These are phyloP conservation scores for Epirrhoe alternata DNA, from an alignment of 2,888 invertebrate genomes.

Conservation along the genomic window DNA sequence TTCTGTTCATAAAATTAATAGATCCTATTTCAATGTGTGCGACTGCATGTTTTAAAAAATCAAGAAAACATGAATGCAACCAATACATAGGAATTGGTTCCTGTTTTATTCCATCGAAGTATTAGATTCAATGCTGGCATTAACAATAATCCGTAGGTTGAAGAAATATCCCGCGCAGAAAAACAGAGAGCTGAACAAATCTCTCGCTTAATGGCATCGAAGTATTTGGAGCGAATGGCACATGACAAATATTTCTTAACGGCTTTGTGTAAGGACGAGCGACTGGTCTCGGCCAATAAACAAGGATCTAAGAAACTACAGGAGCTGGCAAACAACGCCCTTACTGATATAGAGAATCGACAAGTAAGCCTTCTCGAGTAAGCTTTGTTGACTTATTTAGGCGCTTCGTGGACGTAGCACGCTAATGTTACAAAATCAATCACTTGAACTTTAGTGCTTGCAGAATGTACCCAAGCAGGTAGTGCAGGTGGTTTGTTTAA, in stretches of 20 bases:
- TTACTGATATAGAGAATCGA: conserved; percentile 71
- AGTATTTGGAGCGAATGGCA: conserved; percentile 80
- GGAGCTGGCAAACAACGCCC: conserved; percentile 69
- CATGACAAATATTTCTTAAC: conserved; percentile 80
- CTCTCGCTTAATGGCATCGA: conserved; percentile 77
- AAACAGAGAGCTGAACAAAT: conserved; percentile 71
- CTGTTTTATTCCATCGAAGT: conserved; percentile 6
- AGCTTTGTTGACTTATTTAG: conserved; percentile 1
- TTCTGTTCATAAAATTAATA: too few relatives aligned
- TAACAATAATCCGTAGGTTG: conserved; percentile 61
- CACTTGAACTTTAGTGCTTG: conserved; percentile 9
- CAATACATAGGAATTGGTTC: neutral
- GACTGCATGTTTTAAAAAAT: neutral
- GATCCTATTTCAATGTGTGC: too few relatives aligned
- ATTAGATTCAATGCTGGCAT: conserved; percentile 39
- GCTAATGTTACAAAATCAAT: neutral
- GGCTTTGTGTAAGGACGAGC: conserved; percentile 72
- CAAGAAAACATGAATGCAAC: neutral
- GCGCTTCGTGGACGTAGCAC: neutral
- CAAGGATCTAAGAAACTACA: conserved; percentile 68
- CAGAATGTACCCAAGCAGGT: neutral
- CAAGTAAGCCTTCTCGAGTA: conserved; percentile 58
- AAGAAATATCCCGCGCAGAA: conserved; percentile 73
- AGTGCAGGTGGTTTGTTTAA: too few relatives aligned
- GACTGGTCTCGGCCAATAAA: conserved; percentile 73